Conservation (phyloP, 2,888 invertebrate genomes). For the Ophioninae sp. region DNA sequence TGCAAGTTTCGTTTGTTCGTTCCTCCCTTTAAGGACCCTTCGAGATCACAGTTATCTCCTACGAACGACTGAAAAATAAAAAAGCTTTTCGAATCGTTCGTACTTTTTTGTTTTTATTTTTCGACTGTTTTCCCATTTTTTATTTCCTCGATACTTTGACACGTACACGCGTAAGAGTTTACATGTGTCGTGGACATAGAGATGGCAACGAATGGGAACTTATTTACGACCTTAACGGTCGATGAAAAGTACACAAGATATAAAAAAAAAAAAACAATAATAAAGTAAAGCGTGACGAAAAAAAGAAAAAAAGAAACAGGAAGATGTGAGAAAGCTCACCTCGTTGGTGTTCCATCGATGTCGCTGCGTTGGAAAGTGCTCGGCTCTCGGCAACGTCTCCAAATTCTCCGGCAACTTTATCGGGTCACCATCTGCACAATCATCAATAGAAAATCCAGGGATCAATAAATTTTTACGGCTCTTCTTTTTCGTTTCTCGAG, state of each 20-base stretch:
- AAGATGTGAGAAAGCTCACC: slow-evolving; percentile 84
- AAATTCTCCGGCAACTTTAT: slow-evolving; percentile 97
- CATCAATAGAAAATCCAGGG: slow-evolving; percentile 34
- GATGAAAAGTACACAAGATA: slow-evolving; percentile 56
- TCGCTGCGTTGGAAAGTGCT: slow-evolving; percentile 96
- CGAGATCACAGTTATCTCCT: slow-evolving; percentile 44
- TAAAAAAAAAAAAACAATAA: neutral
- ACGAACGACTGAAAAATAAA: slow-evolving; percentile 35
- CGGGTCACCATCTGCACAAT: slow-evolving; percentile 90
- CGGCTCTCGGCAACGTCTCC: slow-evolving; percentile 96
- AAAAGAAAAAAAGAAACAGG: slow-evolving; percentile 26
- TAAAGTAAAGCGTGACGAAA: slow-evolving; percentile 1
- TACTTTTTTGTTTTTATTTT: neutral
- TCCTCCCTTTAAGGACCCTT: slow-evolving; percentile 43
- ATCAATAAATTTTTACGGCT: slow-evolving; percentile 31
- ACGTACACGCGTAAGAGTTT: neutral
- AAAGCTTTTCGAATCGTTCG: slow-evolving; percentile 7
- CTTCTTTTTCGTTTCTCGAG: neutral
- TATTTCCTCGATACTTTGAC: neutral
- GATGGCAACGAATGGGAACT: neutral
- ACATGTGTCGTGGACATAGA: neutral
- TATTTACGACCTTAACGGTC: slow-evolving; percentile 47
- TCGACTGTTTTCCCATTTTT: neutral
- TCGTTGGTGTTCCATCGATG: slow-evolving; percentile 99
- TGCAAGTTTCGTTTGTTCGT: neutral